phyloP scores from a whole-genome alignment of 64 coral and sea anemone genomes.

The Catalaphyllia jardinei region DNA sequence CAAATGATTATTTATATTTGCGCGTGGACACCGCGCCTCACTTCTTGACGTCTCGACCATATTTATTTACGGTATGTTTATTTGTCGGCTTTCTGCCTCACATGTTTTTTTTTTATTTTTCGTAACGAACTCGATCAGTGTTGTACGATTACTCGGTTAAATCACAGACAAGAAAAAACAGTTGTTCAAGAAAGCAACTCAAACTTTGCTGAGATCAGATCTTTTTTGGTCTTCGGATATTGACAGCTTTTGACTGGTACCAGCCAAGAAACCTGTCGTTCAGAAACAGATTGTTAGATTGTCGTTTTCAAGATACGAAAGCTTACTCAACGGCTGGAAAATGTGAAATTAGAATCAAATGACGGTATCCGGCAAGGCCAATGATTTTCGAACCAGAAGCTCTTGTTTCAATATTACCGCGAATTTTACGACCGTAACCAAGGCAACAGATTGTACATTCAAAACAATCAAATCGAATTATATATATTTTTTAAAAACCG shows the following conservation, averaged over 20 bases:
- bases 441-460: no score
- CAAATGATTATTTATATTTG: neutral
- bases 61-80: neutral
- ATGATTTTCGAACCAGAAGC: no score
- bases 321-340: no score
- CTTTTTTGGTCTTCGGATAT: neutral
- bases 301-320: neutral
- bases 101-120: no score
- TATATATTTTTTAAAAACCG: no score
- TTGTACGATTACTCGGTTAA: neutral
- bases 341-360: no score
- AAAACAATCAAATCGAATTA: no score
- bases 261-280: neutral
- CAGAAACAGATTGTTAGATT: neutral
- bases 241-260: slow-evolving; percentile 1
- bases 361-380: no score
- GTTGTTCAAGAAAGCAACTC: neutral
- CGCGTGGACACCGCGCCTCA: neutral
- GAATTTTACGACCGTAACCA: no score
- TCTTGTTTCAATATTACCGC: no score
- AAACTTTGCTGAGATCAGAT: neutral
- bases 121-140: no score
- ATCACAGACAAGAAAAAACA: neutral
- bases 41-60: neutral
- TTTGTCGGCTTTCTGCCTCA: neutral